phyloP scores from a whole-genome alignment of 2,113 vertebrate species.

The Ciconia boyciana region DNA sequence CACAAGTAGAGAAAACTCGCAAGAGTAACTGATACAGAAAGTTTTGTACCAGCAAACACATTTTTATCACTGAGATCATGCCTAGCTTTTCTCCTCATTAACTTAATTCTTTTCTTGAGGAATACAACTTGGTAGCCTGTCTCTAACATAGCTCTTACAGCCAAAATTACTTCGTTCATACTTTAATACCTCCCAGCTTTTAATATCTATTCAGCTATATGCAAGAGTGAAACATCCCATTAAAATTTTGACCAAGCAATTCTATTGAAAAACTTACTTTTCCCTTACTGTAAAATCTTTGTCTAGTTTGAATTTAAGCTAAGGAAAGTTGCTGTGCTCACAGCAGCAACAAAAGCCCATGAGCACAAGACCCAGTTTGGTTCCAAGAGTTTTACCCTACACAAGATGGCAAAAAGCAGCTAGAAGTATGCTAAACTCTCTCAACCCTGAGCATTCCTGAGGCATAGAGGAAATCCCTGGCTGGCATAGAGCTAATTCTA shows the following conservation, averaged over 20 bases:
- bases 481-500: neutral
- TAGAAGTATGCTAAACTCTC: neutral
- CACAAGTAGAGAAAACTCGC: neutral
- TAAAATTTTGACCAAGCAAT: neutral
- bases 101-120: neutral
- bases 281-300: neutral
- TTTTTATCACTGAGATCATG: neutral
- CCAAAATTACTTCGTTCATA: neutral
- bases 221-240: neutral
- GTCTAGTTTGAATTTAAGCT: neutral
- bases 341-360: neutral
- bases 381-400: neutral
- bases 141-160: neutral
- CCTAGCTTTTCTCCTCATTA: neutral
- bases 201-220: neutral
- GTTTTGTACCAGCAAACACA: conserved; percentile 8
- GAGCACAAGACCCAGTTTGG: neutral
- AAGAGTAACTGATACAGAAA: neutral
- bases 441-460: neutral
- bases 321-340: neutral
- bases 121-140: neutral
- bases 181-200: neutral
- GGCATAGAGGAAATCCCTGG: neutral
- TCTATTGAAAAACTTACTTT: neutral
- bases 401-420: neutral